Conservation (phyloP, 53 echinoderm and acorn worm genomes). For the Astropecten irregularis region DNA sequence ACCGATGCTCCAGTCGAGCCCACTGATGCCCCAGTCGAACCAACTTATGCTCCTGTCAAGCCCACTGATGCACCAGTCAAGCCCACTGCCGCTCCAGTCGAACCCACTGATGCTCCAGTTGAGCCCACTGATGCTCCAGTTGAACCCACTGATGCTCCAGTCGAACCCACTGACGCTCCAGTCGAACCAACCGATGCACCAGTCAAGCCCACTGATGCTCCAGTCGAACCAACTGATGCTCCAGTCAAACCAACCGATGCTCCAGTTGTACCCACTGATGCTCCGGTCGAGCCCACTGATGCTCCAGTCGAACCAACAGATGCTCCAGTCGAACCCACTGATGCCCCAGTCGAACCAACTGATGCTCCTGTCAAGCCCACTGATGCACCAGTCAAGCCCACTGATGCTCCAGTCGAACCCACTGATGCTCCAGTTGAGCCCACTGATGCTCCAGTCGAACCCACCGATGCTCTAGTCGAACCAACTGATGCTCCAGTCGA, state of each 20-base stretch:
- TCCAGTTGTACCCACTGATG: background rate
- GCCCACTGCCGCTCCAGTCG: background rate
- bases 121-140: background rate
- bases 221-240: background rate
- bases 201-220: constrained; percentile 7
- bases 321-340: background rate
- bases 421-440: background rate
- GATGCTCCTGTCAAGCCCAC: background rate
- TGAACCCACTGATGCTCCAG: background rate
- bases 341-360: background rate
- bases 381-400: background rate
- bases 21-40: background rate
- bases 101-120: background rate
- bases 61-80: background rate
- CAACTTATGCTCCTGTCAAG: background rate
- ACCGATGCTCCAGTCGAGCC: background rate
- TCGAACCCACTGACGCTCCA: background rate
- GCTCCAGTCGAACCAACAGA: constrained; percentile 1
- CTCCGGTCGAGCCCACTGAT: background rate
- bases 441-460: background rate
- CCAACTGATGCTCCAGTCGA: background rate
- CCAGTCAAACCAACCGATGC: background rate
- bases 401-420: background rate
- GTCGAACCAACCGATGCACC: background rate
- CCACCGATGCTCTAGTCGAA: background rate